Base-by-base conservation (phyloP, 1,140 invertebrate species). In the Atta cephalotes region DNA sequence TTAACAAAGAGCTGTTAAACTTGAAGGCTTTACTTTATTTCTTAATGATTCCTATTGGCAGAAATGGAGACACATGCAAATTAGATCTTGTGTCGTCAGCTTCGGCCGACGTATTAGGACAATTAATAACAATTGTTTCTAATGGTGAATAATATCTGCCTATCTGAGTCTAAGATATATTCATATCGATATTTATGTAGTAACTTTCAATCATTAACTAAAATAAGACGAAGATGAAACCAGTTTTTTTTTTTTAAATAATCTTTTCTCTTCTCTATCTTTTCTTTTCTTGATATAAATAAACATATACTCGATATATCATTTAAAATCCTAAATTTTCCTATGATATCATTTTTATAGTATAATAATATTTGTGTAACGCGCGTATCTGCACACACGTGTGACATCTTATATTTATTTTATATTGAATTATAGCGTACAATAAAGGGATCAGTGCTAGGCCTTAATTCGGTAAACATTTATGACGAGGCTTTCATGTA, bases 61-160 rank as follows among this genome's bases (percentile, higher is more conserved):
- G 63, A 21, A 28, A 39, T 16, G n/a, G 10, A 49, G 7, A 25
- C 79, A 68, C 7, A 25, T 60, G 35, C 25, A 80, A 80, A 70
- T 86, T 65, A 21, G 51, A 53, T 81, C 78, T 14, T 25, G 4
- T 12, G 16, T 86, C 1, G 62, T 63, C 25, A 80, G 21, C 25
- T 49, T 60, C 31, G 16, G 10, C 0, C 9, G 28, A 10, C 35
- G n/a, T 51, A 25, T 77, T 68, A 35, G 9, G 60, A 31, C 45
- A 76, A 87, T 85, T 81, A 56, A 12, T 39, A 81, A 89, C 66
- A 91, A 90, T 87, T 85, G 60, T 3, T 51, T 18, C 49, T 87
- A 90, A 90, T 79, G 60, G 28, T 49, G 31, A 49, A 7, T 18
- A 53, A 72, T 35, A 14, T 16, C 45, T 77, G 45, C n/a, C 18